Percentiles rank a stretch among this genome's conserved stretches.
Evolutionary conservation across 2,113 vertebrate genomes (phyloP).

Genomic region (Poeciliopsis occidentalis): DNA sequence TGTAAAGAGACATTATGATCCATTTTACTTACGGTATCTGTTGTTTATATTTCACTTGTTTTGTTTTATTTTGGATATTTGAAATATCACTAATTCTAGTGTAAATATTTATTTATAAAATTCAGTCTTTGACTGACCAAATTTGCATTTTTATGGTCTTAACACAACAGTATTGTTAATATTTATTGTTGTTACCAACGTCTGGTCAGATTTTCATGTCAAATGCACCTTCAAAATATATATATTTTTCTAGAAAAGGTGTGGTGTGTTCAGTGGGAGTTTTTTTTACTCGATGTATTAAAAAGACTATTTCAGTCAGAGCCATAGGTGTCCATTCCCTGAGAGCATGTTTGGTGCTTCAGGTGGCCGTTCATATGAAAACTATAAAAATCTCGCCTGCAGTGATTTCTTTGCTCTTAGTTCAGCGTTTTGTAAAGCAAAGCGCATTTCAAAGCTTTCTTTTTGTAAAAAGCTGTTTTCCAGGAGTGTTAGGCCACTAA

Average conservation of each 20-base stretch:
- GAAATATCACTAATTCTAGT: too few relatives aligned
- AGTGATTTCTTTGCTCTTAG: slow-evolving; percentile 30
- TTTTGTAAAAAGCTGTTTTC: slow-evolving; percentile 33
- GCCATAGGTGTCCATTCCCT: slow-evolving; percentile 19
- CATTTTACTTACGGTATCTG: too few relatives aligned
- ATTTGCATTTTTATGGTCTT: too few relatives aligned
- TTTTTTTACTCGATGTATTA: neutral
- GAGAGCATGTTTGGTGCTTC: slow-evolving; percentile 32
- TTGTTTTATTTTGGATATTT: too few relatives aligned
- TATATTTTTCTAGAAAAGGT: neutral
- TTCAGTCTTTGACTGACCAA: too few relatives aligned
- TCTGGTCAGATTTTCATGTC: neutral
- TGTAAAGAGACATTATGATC: too few relatives aligned
- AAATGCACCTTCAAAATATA: neutral
- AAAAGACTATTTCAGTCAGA: slow-evolving; percentile 16
- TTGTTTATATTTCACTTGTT: too few relatives aligned
- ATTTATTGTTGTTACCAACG: neutral
- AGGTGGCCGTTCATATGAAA: slow-evolving; percentile 34
- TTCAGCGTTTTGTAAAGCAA: slow-evolving; percentile 31
- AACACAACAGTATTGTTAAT: too few relatives aligned
- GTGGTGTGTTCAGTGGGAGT: neutral
- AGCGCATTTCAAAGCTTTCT: slow-evolving; percentile 42
- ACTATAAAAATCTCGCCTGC: slow-evolving; percentile 9
- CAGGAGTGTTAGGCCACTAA: slow-evolving; percentile 33
- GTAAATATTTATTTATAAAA: too few relatives aligned